Base-by-base conservation (phyloP, 2,888 invertebrate species). In the Nemotelus nigrinus region DNA sequence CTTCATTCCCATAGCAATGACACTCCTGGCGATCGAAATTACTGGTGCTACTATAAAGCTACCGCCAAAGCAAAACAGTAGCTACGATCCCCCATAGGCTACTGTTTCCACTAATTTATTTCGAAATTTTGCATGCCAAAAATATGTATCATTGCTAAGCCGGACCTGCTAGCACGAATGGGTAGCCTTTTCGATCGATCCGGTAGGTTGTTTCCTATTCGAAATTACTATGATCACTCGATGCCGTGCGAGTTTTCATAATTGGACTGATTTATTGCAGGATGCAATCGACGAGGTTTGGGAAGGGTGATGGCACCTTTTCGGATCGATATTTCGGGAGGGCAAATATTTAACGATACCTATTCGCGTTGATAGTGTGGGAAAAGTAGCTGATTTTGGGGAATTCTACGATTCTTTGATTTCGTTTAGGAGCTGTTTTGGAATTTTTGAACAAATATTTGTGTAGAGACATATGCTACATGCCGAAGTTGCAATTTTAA, bases 221-320 rank as follows among this genome's bases (percentile, higher is more conserved):
- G n/a, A 8, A 65, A 65, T 43, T 10, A 8, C 8, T 6, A 65
- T 47, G 65, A 65, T 65, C 47, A 45, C 65, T 44, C 45, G 45
- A 8, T n/a, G 65, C 65, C 65, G 65, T 65, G 65, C 65, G 65
- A 65, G 45, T 44, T 45, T 65, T 65, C 47, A 65, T 65, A 65
- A 65, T 65, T 65, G 65, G 65, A 8, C 65, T 47, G 65, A 65
- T 65, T 65, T 65, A 47, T 65, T 45, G 65, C 6, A 50, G 50
- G 50, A 50, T 50, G 25, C 25, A 25, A 25, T 25, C 50, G 50
- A 50, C 8, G 50, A 50, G 50, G 8, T 50, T 5, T 0, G 25
- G 0, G 25, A 25, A 25, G 25, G 25, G 25, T 25, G 25, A 25
- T 25, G 25, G 25, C 25, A 25, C 25, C 25, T 25, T 25, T 25